Evolutionary conservation across 2,113 vertebrate species (phyloP).

Genomic region (Pachycephala philippinensis): DNA sequence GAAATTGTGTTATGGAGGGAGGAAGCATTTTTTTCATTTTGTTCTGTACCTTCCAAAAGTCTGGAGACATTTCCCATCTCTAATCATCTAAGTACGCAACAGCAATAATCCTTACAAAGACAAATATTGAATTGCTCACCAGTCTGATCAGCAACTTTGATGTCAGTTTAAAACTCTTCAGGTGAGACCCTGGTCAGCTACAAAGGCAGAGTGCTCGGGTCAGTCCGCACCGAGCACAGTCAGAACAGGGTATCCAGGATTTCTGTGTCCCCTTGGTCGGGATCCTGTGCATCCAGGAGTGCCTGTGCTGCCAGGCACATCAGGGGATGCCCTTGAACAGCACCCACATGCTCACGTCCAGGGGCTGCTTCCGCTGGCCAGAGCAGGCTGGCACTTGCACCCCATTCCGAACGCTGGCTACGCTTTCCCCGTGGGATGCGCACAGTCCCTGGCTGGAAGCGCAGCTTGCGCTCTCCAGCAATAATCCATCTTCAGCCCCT

Average conservation of each 20-base stretch:
- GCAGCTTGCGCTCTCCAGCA: neutral
- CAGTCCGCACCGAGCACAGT: rapidly evolving
- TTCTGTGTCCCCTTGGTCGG: neutral
- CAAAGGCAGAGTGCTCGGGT: neutral
- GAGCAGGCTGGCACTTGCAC: neutral
- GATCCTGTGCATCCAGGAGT: neutral
- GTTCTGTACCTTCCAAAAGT: neutral
- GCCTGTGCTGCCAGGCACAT: rapidly evolving
- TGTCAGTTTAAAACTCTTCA: neutral
- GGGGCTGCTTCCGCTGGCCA: neutral
- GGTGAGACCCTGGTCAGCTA: neutral
- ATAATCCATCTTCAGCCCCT: neutral
- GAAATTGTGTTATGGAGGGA: neutral
- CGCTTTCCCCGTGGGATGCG: rapidly evolving
- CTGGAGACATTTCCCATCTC: neutral
- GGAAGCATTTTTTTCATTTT: neutral
- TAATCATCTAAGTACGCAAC: neutral
- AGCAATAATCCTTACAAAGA: neutral
- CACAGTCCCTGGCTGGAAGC: rapidly evolving
- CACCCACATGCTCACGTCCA: neutral
- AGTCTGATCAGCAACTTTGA: neutral
- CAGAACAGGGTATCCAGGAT: neutral
- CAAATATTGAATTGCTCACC: neutral
- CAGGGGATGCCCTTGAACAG: neutral
- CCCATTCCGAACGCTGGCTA: rapidly evolving